Conservation (phyloP, 1,140 invertebrate species). For the Aethina tumida region DNA sequence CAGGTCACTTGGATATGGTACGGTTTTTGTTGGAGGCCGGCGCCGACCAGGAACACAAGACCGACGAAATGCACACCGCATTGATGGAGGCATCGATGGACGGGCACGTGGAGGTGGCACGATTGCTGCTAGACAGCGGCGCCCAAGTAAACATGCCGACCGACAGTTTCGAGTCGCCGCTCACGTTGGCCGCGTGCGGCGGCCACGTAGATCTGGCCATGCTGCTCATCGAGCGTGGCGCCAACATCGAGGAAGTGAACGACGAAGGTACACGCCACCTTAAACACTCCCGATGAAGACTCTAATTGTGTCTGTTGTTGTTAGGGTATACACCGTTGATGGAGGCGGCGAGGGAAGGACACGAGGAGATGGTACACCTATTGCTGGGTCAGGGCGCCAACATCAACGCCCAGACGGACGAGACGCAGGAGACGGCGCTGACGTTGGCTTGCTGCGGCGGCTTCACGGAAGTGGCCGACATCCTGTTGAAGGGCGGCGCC, state of each 20-base stretch:
- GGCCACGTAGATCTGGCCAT: conserved; percentile 95
- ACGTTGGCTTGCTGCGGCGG: conserved; percentile 96
- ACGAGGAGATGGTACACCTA: conserved; percentile 95
- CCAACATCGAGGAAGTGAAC: conserved; percentile 98
- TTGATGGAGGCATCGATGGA: conserved; percentile 99
- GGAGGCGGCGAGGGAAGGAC: conserved; percentile 96
- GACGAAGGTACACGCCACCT: no score
- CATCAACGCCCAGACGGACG: conserved; percentile 96
- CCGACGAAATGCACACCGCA: conserved; percentile 99
- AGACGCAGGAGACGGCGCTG: conserved; percentile 95
- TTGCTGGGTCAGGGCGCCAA: conserved; percentile 89
- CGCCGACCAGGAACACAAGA: conserved; percentile 95
- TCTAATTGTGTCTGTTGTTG: no score
- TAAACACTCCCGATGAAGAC: no score
- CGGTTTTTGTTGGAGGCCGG: conserved; percentile 87
- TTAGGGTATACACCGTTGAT: conserved; percentile 99
- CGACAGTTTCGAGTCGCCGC: conserved; percentile 97
- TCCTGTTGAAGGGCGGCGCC: conserved; percentile 89
- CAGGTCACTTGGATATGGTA: conserved; percentile 41
- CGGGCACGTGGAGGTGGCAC: conserved; percentile 93
- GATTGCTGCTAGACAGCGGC: conserved; percentile 84
- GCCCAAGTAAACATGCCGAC: conserved; percentile 90
- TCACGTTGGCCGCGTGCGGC: conserved; percentile 95
- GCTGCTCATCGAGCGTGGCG: conserved; percentile 89
- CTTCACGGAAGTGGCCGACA: conserved; percentile 95